Evolutionary conservation across 1,140 invertebrate species (phyloP), one percentile per base, ranked within the genome.

Genomic region (Druon quercuslanigerum): DNA sequence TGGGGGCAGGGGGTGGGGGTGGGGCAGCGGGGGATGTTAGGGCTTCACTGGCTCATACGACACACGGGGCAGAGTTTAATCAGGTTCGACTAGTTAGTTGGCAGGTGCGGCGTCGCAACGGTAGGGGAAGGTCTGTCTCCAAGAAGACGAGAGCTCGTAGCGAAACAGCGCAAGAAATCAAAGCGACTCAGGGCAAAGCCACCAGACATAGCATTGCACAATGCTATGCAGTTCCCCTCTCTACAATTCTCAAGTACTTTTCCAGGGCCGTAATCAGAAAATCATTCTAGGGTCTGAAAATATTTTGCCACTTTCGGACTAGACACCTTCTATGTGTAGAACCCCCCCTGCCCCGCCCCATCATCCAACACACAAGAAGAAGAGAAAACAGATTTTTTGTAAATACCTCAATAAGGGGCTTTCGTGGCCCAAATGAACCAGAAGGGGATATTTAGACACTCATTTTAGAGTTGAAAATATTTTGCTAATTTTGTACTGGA

Each of bases 51-150:
- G 78, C 77, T 86, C 77, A 88, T 86, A 85, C 86, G 85, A 88
- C 85, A 89, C 88, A 87, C 86, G 82, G 86, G 86, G 82, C 85
- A 89, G 87, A 90, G 87, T 89, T 90, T 91, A 91, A 90, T 90
- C 90, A 90, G 90, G 90, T 90, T 91, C 88, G 87, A 91, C 90
- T 90, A 90, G 89, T 89, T 90, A 88, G 87, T 88, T 86, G 87
- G 87, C 89, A 91, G 88, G 89, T 90, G 89, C 89, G 87, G 89
- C 82, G 79, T 85, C 80, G 81, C 83, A 79, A 75, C 77, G 82
- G 79, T 81, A 81, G 82, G 79, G 78, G 77, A 83, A 84, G 74
- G 81, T 72, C 80, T 46, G 74, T 79, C 76, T 85, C 81, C 83
- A 73, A 84, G 80, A 85, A 83, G 79, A 78, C 78, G 79, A 77